Base-by-base conservation (phyloP, 2,797 vertebrate species). In the Catostomus latipinnis region DNA sequence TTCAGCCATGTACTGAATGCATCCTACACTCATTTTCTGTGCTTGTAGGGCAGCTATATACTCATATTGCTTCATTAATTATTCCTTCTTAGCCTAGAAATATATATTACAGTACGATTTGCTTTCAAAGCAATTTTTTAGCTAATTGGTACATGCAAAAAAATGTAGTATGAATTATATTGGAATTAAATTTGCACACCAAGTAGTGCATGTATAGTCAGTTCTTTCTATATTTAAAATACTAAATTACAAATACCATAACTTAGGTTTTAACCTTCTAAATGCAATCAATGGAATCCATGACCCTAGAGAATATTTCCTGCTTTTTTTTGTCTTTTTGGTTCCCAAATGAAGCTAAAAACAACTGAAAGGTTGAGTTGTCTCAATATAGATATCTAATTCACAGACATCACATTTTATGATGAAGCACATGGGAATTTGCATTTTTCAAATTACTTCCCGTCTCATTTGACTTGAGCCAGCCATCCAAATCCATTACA, bases 371-470 rank as follows among this genome's bases (percentile, higher is more conserved):
- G 22, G 6, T 70, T 11, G 11, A 54, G 22, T 22, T 22, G 22
- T 22, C 22, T 22, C 1, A 22, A 22, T 22, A 22, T 22, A 22
- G 22, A 2, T 34, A 34, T 5, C 14, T 46, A 75, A 56, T 57
- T 18, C 43, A 48, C 22, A 54, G 43, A 53, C 10, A 16, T 10
- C 9, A 49, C 8, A 72, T 53, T 62, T 57, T 58, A 46, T 6
- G 10, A 49, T 70, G 61, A 74, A 50, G 61, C 48, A 78, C 13
- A 34, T 34, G 22, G 22, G 22, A 22, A 78, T 74, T 13, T 8
- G 43, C 75, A 78, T 65, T 46, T 74, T 73, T 63, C 5, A 62
- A 56, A 74, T 78, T 50, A 78, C 76, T 49, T 63, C 43, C n/a
- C 56, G 6, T 8, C 43, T 48, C 14, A 54, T 45, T 14, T 50